phyloP scores from a whole-genome alignment of 2,113 vertebrate genomes.

The Anseranas semipalmata region DNA sequence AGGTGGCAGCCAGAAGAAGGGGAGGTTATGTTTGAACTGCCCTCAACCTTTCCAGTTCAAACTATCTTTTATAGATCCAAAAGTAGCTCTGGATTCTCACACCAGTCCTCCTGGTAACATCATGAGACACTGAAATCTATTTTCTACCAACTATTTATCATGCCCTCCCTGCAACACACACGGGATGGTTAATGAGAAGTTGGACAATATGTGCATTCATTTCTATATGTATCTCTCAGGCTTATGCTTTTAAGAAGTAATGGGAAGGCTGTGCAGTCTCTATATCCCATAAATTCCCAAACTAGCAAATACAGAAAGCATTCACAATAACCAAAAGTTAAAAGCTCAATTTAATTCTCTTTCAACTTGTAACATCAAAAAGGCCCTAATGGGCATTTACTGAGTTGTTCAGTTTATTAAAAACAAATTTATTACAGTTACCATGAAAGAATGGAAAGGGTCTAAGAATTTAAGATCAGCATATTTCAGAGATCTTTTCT shows the following conservation, averaged over 20 bases:
- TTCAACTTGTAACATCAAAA: background rate
- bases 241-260: background rate
- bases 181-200: background rate
- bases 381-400: background rate
- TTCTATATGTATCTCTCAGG: background rate
- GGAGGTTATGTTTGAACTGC: conserved; percentile 36
- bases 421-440: background rate
- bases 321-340: background rate
- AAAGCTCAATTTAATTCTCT: conserved; percentile 15
- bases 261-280: background rate
- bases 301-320: background rate
- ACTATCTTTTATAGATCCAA: conserved; percentile 43
- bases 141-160: conserved; percentile 24
- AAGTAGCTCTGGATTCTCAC: conserved; percentile 57
- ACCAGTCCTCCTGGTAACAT: conserved; percentile 1
- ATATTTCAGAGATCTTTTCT: background rate
- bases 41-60: conserved; percentile 26
- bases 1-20: background rate
- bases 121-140: conserved; percentile 7
- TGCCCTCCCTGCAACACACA: background rate
- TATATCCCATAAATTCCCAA: background rate
- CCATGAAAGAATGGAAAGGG: background rate
- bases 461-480: background rate
- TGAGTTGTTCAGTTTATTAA: conserved; percentile 7
- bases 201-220: background rate